These are phyloP conservation scores for Tromatobia lineatoria DNA, from an alignment of 2,888 invertebrate species.

Conservation along the genomic window DNA sequence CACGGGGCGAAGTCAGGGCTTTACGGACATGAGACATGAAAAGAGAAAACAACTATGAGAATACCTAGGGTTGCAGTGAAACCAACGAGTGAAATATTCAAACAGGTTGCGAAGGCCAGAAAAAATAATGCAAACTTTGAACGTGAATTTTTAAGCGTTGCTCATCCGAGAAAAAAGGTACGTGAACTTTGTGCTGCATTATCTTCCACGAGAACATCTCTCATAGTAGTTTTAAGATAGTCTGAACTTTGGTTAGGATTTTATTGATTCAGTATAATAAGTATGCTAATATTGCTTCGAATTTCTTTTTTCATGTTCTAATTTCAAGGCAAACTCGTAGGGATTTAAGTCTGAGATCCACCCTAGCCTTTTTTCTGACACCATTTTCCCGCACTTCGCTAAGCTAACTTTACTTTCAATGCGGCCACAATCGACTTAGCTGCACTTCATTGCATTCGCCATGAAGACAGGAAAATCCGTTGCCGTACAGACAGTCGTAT, in stretches of 20 bases:
- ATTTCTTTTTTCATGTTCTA: no score
- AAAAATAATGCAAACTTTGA: neutral
- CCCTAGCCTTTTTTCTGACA: no score
- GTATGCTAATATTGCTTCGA: neutral
- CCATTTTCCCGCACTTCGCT: no score
- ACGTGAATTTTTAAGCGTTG: neutral
- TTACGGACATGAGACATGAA: neutral
- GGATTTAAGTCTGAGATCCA: no score
- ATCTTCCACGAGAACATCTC: neutral
- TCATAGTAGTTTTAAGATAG: neutral
- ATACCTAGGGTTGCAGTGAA: neutral
- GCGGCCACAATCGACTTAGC: no score
- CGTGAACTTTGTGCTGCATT: neutral
- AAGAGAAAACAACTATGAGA: neutral
- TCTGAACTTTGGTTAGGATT: neutral
- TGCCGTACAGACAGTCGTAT: no score
- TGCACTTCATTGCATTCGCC: no score
- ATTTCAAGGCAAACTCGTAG: no score
- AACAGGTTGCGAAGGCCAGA: neutral
- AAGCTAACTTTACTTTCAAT: no score
- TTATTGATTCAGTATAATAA: neutral
- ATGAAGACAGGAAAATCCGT: no score
- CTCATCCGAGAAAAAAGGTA: neutral
- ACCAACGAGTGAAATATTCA: constrained; percentile 9
- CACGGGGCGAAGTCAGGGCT: neutral